These are phyloP conservation scores for Ptilorrhoa leucosticta DNA, from an alignment of 2,113 vertebrate genomes.

Conservation along the genomic window DNA sequence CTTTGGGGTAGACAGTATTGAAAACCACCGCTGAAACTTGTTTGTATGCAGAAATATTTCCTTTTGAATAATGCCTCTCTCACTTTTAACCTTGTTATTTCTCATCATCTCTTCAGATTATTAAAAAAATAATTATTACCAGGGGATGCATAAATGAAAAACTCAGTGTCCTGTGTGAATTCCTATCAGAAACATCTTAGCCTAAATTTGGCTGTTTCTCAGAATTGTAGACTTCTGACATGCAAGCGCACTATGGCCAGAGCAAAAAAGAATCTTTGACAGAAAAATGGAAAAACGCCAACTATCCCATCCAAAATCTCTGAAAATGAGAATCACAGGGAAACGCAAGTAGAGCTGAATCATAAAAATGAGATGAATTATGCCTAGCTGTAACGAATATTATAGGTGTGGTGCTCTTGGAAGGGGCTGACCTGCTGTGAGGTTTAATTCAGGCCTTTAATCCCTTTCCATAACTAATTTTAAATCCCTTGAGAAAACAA, in stretches of 20 bases:
- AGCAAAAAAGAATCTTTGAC: neutral
- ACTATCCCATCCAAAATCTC: neutral
- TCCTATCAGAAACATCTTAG: neutral
- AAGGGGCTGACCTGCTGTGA: conserved; percentile 14
- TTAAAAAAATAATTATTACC: neutral
- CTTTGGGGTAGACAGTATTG: neutral
- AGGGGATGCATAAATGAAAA: neutral
- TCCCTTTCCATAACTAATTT: conserved; percentile 30
- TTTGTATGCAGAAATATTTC: neutral
- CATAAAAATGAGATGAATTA: neutral
- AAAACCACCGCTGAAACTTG: neutral
- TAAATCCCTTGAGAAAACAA: conserved; percentile 43
- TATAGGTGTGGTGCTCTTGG: neutral
- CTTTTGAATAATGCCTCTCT: neutral
- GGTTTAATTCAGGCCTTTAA: conserved; percentile 45
- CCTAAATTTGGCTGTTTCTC: neutral
- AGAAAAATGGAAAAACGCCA: neutral
- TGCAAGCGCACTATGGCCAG: neutral
- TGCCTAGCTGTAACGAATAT: neutral
- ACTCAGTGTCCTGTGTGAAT: neutral
- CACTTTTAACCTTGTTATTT: neutral
- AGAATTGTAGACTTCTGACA: neutral
- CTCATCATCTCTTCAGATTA: neutral
- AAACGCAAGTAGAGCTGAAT: neutral
- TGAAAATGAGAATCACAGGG: neutral